Percentiles rank a stretch among this genome's conserved stretches.
Evolutionary conservation across 92 coral and sea anemone genomes (phyloP).

Genomic region (Epizoanthus ramosus): DNA sequence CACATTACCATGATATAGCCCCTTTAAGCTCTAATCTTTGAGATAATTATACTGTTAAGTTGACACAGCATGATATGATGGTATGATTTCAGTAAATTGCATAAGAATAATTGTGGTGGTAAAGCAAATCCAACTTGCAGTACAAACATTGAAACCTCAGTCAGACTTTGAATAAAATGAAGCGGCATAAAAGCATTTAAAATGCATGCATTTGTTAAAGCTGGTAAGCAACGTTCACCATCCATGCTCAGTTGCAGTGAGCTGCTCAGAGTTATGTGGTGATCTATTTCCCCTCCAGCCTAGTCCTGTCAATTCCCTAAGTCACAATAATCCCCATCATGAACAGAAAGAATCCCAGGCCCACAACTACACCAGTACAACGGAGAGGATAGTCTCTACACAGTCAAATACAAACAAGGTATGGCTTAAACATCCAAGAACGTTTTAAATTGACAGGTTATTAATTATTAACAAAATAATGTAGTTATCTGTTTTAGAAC

Average conservation of each 20-base stretch:
- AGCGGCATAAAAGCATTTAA: no score
- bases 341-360: constrained; percentile 40
- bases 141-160: no score
- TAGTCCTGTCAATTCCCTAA: constrained; percentile 18
- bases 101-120: no score
- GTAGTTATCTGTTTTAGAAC: not conserved
- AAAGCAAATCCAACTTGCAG: no score
- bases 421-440: not conserved
- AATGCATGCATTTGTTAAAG: not conserved
- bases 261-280: constrained; percentile 11
- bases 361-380: constrained; percentile 53
- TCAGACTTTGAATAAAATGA: no score
- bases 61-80: no score
- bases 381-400: constrained; percentile 71
- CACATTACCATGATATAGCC: no score
- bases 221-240: not conserved
- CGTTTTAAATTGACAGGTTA: not conserved
- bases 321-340: constrained; percentile 27
- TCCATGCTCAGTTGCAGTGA: not conserved
- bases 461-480: not conserved
- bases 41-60: no score
- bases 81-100: no score
- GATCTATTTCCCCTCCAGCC: constrained; percentile 9
- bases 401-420: constrained; percentile 86
- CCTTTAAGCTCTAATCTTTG: no score